phyloP scores from a whole-genome alignment of 2,797 vertebrate species.

The Rhinella marina region DNA sequence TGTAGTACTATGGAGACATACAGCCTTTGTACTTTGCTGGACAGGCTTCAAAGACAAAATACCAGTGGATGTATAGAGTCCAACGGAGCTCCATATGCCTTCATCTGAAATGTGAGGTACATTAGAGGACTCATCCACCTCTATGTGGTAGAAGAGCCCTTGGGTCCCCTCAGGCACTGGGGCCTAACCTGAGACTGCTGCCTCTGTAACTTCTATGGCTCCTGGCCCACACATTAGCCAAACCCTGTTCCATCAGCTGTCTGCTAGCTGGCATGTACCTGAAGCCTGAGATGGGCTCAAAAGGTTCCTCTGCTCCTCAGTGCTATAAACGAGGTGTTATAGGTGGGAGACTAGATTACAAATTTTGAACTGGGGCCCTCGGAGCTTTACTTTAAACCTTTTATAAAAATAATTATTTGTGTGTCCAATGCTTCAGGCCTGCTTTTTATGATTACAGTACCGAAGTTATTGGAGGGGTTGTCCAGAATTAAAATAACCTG shows the following conservation, averaged over 20 bases:
- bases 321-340: background rate
- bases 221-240: background rate
- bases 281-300: background rate
- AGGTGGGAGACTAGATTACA: background rate
- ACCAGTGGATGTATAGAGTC: background rate
- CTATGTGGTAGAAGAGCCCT: background rate
- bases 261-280: background rate
- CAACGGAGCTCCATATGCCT: background rate
- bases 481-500: no score
- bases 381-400: background rate
- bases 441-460: no score
- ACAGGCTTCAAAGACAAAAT: no score
- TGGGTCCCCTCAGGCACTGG: background rate
- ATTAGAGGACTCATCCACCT: background rate
- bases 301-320: background rate
- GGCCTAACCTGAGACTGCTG: background rate
- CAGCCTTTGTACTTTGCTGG: background rate
- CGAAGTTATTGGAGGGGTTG: no score
- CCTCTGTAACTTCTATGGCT: background rate
- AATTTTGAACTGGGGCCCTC: background rate
- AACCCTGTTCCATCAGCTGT: background rate
- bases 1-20: background rate
- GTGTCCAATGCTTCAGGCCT: no score
- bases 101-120: background rate
- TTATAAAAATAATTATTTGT: background rate